Evolutionary conservation across 2,797 vertebrate genomes (phyloP), one percentile per base, ranked within the genome.

Genomic region (Platalea minor): DNA sequence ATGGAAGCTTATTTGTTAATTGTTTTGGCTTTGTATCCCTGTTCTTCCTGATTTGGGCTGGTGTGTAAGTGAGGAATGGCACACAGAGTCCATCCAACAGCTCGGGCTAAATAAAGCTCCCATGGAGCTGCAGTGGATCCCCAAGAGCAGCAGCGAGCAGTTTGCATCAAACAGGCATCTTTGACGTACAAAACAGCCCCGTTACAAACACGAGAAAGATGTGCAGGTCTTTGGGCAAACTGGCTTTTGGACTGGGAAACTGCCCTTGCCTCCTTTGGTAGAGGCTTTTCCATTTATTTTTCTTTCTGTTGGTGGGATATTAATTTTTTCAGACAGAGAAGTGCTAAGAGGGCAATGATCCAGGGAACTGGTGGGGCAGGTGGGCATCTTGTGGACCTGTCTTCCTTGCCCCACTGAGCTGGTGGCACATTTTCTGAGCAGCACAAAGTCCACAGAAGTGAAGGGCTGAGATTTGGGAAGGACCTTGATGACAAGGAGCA

Each of bases 91-190:
- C 68, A 37, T 45, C 39, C 45, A 50, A 25, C 35, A 64, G 10
- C 69, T 43, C 3, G 1, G 48, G 50, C 26, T 54, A 88, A 88
- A 75, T 70, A 50, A 93, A 90, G 72, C 25, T 72, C 20, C 43
- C 5, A 3, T 3, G 48, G 61, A 78, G 45, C 46, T 6, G 7
- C 20, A 21, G 82, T 11, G n/a, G 45, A 39, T 33, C 60, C 39
- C 43, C 46, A n/a, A 48, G 65, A 69, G 65, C 46, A 87, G 56
- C 63, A n/a, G 41, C 0, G 0, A 63, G 43, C 0, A 2, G 11
- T 76, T 56, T 28, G 50, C 60, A 73, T 21, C 28, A 15, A 61
- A 69, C 35, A 45, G 23, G 16, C 11, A 8, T 8, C 46, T 75
- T 10, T 35, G 60, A 23, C 1, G 16, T 78, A 29, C 15, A 57